A percentile compares a stretch with the other conserved stretches of the same genome.
Evolutionary conservation across 2,113 vertebrate genomes (phyloP).

Genomic region (Crotalus viridis): DNA sequence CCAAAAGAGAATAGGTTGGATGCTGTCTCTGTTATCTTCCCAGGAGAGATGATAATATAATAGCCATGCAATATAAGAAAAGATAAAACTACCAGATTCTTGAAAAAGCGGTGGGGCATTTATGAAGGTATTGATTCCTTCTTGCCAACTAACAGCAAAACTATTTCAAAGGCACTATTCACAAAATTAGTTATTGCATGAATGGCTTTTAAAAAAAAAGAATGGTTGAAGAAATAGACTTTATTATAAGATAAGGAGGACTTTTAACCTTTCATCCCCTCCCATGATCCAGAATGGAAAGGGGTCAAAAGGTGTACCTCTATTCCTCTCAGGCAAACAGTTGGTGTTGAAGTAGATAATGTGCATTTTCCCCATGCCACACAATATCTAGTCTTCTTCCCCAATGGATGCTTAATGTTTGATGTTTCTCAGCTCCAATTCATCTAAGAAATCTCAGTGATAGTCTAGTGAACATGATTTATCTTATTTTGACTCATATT

Average conservation of each 20-base stretch:
- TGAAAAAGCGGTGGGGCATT: background rate
- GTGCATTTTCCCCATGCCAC: conserved; percentile 7
- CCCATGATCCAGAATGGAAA: background rate
- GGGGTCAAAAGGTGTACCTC: background rate
- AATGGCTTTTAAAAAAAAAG: background rate
- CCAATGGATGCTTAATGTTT: conserved; percentile 29
- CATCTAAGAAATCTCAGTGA: conserved; percentile 27
- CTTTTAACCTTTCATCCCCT: background rate
- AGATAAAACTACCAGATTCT: background rate
- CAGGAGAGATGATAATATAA: background rate
- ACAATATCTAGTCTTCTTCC: conserved; percentile 33
- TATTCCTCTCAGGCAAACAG: background rate
- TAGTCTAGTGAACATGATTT: conserved; percentile 52
- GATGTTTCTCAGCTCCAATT: conserved; percentile 57
- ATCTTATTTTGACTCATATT: conserved; percentile 63
- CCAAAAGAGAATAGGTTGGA: background rate
- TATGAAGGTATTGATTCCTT: background rate
- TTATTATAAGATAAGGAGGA: background rate
- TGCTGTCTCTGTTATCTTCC: background rate
- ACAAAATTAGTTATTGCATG: background rate
- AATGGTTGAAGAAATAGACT: background rate
- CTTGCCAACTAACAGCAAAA: background rate
- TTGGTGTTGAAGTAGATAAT: background rate
- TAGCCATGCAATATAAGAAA: background rate
- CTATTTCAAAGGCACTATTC: background rate